Evolutionary conservation across 1,140 invertebrate genomes (phyloP), one percentile per base, ranked within the genome.

Genomic region (Pseudomyrmex cubaensis): DNA sequence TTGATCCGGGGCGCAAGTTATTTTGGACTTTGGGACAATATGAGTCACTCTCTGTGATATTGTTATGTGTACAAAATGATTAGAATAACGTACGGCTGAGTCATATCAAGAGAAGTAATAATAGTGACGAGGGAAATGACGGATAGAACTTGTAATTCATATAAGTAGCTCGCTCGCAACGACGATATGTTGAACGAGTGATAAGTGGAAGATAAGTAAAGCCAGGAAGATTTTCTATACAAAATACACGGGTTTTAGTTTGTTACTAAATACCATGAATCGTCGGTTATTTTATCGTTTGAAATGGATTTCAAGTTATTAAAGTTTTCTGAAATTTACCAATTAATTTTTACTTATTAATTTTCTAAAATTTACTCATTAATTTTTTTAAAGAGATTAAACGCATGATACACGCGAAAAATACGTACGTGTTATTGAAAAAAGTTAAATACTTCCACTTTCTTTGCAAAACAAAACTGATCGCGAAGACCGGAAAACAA

Each of bases 1-100:
- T 66, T 20, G 48, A 44, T 66, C 54, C 54, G 35, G 22, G 15
- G n/a, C 1, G 54, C 66, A 5, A 5, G 35, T 20, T 52, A 76
- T 76, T 76, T 44, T 1, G 2, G 13, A 5, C 8, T 4, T 75
- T 35, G 15, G 13, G 12, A 5, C 12, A 8, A 35, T n/a, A 52
- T 75, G 73, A 76, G 8, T 67, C 50, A 77, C 8, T 48, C 44
- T 22, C 1, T 35, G 0, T 12, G 66, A 44, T 54, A 15, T 66
- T 20, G 54, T 67, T 67, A 54, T 76, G 22, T 12, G 10, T 76
- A 15, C n/a, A 22, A 76, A 54, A 44, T 20, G 2, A 54, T 61
- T 17, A 48, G 8, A 48, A 15, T 76, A 4, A 0, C 7, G 2
- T 25, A 13, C 2, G 64, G 1, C 10, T 63, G 59, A 75, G 46